Conservation (phyloP, 2,888 invertebrate species). For the Ophion slaviceki region DNA sequence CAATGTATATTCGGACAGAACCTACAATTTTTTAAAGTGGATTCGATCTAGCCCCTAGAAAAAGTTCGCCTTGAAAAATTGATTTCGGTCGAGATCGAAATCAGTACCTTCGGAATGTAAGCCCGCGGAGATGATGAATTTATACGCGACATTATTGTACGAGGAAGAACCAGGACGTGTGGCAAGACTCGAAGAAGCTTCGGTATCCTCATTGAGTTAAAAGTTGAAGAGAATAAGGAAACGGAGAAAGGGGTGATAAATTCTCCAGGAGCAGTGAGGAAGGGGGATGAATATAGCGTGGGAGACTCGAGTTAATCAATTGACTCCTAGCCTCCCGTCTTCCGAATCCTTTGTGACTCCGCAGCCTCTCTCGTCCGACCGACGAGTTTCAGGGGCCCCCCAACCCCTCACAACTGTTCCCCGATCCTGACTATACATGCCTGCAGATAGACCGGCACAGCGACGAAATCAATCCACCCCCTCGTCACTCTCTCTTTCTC, state of each 20-base stretch:
- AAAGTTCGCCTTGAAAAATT: no score
- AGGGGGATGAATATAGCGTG: conserved; percentile 21
- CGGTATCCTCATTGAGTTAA: background rate
- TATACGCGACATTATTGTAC: no score
- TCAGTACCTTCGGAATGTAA: no score
- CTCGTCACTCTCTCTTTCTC: background rate
- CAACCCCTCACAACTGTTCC: background rate
- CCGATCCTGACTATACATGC: conserved; percentile 40
- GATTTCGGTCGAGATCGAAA: no score
- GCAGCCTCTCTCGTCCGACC: conserved; percentile 25
- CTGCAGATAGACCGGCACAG: conserved; percentile 55
- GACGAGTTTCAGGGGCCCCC: conserved; percentile 2
- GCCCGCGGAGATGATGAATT: no score
- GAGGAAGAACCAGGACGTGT: no score
- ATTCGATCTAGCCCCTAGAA: no score
- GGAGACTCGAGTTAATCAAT: conserved; percentile 66
- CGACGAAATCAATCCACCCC: conserved; percentile 58
- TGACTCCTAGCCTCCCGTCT: conserved; percentile 53
- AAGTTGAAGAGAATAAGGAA: conserved; percentile 21
- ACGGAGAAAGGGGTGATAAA: conserved; percentile 8
- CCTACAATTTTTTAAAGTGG: no score
- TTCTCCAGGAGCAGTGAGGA: conserved; percentile 5
- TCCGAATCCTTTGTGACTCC: conserved; percentile 63
- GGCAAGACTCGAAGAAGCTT: no score
- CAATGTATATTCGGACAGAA: no score